Evolutionary conservation across 2,797 vertebrate species (phyloP), one percentile per base, ranked within the genome.

Genomic region (Lepidocolaptes lacrymiger): DNA sequence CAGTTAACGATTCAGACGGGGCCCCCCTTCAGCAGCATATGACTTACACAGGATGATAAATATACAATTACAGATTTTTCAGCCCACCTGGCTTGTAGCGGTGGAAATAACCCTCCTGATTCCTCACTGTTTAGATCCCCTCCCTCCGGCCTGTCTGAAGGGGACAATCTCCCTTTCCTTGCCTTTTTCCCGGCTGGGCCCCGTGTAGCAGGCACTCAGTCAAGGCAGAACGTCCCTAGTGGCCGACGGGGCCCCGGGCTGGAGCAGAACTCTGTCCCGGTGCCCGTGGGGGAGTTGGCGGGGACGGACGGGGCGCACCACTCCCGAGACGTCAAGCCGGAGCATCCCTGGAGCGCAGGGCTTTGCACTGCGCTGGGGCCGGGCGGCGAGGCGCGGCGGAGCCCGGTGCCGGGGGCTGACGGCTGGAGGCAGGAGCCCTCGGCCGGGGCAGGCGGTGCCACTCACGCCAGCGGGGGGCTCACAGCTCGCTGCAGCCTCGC

Each of bases 391-490:
- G 67, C 4, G 71, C 17, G 39, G 39, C 8, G 26, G 63, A n/a
- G 63, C 79, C 27, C 48, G 8, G 37, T 61, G 46, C 44, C 21
- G 0, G 43, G 77, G 67, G 28, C 74, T 46, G 27, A 86, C 56
- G 36, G 78, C 51, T 34, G 84, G 59, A 88, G 93, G 69, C 46
- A 89, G 91, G 85, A 80, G 71, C 85, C 88, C 95, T 95, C 20
- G 85, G 95, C 94, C 63, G 96, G 97, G 98, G 95, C 97, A 97
- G 89, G 62, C 94, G 91, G 79, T 98, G 98, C 98, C 98, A 98
- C 97, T 98, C 97, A 98, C 85, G 96, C 96, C 95, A 90, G 98
- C 97, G 96, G 97, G 98, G 97, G 98, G 96, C 97, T 95, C 93
- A 95, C 96, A 52, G 77, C 95, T 97, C 97, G 82, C 96, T 62